Evolutionary conservation across 2,888 invertebrate genomes (phyloP), one percentile per base, ranked within the genome.

Genomic region (Acholoe squamosa): DNA sequence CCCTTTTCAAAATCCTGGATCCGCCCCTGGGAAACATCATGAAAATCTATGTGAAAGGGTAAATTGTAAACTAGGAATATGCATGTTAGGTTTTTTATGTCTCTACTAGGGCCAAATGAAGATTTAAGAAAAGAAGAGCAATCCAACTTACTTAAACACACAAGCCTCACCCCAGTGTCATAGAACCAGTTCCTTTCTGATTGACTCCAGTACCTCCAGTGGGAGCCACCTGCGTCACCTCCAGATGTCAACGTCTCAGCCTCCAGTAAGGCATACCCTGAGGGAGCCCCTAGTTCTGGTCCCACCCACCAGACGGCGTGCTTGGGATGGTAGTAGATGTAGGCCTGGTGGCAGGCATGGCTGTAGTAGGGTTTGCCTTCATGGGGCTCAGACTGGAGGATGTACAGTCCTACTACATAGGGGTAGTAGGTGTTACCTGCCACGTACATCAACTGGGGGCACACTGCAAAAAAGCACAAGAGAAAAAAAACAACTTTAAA

Each of bases 251-350:
- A 3, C 12, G 10, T 28, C 33, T 14, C 43, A 1, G 34, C 22
- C n/a, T 84, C 19, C 16, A 16, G 19, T 12, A 86, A 54, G 14
- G 86, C 86, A 31, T 86, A 86, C 52, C 86, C 86, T 5, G 54
- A 28, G 0, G 28, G 25, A 0, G 54, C 86, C 14, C 86, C 86
- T 86, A 86, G 54, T 56, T 52, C 86, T 3, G 86, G 86, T 25
- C 86, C 86, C 10, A 54, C 31, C 86, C 86, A 86, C 86, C 86
- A 86, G 86, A 54, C 56, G 54, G 86, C 52, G 56, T 25, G 25
- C 12, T 5, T 3, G 31, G 54, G 54, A 16, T 86, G 28, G 86
- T 86, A 56, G 56, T 86, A 86, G 54, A 86, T 16, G 86, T 54
- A 86, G 28, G n/a, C 33, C 25, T 54, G 54, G 52, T 54, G 86